Evolutionary conservation across 2,888 invertebrate species (phyloP).

Genomic region (Tetramorium bicarinatum): DNA sequence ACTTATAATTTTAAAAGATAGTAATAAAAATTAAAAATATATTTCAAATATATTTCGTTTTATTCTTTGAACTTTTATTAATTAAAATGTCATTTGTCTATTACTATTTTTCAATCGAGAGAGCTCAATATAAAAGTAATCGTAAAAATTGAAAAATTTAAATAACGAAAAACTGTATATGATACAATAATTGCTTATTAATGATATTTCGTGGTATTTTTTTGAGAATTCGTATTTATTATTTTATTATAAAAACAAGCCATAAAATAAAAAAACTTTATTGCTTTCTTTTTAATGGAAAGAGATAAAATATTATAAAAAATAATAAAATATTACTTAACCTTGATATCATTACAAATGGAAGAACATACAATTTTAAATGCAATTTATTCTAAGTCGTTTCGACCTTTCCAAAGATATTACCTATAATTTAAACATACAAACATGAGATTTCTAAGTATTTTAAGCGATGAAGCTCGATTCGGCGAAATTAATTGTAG

Average conservation of each 20-base stretch:
- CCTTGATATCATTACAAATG: background rate
- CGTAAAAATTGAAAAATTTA: background rate
- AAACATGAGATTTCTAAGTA: background rate
- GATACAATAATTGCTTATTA: background rate
- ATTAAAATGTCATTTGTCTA: background rate
- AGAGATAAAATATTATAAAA: background rate
- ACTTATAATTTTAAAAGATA: background rate
- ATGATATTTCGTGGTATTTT: slow-evolving; percentile 1
- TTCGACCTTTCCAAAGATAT: background rate
- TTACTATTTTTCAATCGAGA: background rate
- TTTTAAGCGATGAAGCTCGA: background rate
- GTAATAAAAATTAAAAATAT: background rate
- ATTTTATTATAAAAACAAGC: background rate
- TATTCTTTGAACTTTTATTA: background rate
- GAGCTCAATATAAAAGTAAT: background rate
- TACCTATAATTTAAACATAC: background rate
- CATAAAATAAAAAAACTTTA: background rate
- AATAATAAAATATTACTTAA: background rate
- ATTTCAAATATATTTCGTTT: background rate
- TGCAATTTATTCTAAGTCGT: background rate
- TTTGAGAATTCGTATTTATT: background rate
- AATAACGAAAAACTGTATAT: background rate
- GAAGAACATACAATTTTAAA: background rate
- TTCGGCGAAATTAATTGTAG: background rate
- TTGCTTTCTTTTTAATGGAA: background rate